Percentiles rank a stretch among this genome's conserved stretches.
Conservation (phyloP, 1,140 invertebrate species). For the Thaumetopoea pityocampa region DNA sequence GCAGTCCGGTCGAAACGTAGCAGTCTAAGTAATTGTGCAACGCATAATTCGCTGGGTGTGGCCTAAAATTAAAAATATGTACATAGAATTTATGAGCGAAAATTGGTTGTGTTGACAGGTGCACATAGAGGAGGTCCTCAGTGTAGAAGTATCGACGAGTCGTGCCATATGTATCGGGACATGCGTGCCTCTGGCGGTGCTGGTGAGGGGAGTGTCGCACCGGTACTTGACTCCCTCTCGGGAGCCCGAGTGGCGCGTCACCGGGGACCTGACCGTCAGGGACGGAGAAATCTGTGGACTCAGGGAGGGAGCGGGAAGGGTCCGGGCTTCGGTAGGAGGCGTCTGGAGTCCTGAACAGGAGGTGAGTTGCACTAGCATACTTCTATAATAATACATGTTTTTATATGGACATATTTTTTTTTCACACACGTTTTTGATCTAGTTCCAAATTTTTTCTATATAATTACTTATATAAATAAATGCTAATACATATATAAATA, state of each 20-base stretch:
- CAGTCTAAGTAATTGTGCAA: too few relatives aligned
- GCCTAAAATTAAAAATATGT: too few relatives aligned
- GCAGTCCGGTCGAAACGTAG: too few relatives aligned
- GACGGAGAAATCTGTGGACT: slow-evolving; percentile 41
- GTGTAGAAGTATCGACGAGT: slow-evolving; percentile 48
- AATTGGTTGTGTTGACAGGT: slow-evolving; percentile 29
- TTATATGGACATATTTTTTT: not conserved
- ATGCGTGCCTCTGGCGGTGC: slow-evolving; percentile 40
- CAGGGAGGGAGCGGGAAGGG: slow-evolving; percentile 40
- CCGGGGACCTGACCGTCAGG: slow-evolving; percentile 27
- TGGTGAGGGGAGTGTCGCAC: slow-evolving; percentile 46
- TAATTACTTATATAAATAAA: too few relatives aligned
- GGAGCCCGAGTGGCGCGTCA: slow-evolving; percentile 36
- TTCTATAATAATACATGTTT: not conserved
- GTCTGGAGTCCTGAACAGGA: slow-evolving; percentile 58
- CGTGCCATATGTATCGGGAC: slow-evolving; percentile 47
- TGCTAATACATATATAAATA: too few relatives aligned
- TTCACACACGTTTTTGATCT: too few relatives aligned
- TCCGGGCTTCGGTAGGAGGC: slow-evolving; percentile 39
- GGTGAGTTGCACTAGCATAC: slow-evolving; percentile 29
- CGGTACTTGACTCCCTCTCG: slow-evolving; percentile 29
- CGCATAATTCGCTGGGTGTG: too few relatives aligned
- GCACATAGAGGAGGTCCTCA: slow-evolving; percentile 56
- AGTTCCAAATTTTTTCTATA: too few relatives aligned
- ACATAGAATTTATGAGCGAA: too few relatives aligned